These are phyloP conservation scores for Plumapathes pennacea DNA, from an alignment of 92 coral and sea anemone species.

Conservation along the genomic window DNA sequence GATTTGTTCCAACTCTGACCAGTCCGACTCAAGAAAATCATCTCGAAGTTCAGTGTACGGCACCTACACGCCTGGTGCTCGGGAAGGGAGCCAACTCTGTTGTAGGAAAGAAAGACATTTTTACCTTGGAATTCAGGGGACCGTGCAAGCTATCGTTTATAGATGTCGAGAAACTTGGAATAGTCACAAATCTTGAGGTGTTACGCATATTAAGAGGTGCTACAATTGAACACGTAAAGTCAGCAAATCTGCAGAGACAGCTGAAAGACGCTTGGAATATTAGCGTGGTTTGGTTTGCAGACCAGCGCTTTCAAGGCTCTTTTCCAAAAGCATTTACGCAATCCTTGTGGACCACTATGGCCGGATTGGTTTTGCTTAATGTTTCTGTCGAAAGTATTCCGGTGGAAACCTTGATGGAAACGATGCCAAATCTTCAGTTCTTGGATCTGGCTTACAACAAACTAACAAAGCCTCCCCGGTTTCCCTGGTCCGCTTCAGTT, in stretches of 20 bases:
- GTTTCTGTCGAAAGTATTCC: no score
- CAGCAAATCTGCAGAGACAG: neutral
- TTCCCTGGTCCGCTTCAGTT: no score
- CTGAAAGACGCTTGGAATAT: constrained; percentile 32
- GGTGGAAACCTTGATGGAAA: constrained; percentile 16
- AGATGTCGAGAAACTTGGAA: constrained; percentile 53
- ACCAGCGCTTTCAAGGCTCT: neutral
- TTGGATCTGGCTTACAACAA: constrained; percentile 42
- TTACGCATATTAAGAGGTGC: constrained; percentile 25
- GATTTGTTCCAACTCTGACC: no score
- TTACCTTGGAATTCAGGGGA: no score
- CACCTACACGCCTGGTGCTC: no score
- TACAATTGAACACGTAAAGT: constrained; percentile 18
- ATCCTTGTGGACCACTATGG: constrained; percentile 63
- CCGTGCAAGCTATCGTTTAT: constrained; percentile 41
- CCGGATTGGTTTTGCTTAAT: constrained; percentile 30
- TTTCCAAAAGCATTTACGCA: constrained; percentile 44
- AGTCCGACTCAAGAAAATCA: no score
- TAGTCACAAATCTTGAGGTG: constrained; percentile 59
- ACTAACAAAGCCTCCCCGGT: constrained; percentile 48
- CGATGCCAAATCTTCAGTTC: constrained; percentile 68
- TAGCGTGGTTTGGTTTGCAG: constrained; percentile 34
- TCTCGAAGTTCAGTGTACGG: no score
- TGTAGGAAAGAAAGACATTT: no score
- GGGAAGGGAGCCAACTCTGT: no score